Base-by-base conservation (phyloP, 2,797 vertebrate genomes). In the Pipistrellus kuhlii region DNA sequence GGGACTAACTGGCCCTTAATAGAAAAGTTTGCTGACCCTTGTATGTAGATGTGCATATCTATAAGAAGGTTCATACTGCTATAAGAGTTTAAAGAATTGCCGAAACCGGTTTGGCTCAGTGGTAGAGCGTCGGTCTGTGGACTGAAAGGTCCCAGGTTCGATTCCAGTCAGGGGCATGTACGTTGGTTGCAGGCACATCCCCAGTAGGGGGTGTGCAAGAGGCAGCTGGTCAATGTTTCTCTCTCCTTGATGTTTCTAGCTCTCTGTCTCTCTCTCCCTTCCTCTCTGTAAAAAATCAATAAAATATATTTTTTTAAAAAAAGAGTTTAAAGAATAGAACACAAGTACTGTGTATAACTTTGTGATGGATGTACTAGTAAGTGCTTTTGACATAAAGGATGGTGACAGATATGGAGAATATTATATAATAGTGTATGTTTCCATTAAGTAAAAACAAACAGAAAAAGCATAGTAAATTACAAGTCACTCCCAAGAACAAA, bases 1-100 rank as follows among this genome's bases (percentile, higher is more conserved):
- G 14, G 64, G 72, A 6, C 64, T n/a, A 0, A 41, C 4, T 18
- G 32, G 10, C 44, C 2, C 6, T 32, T 4, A 2, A 6, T 6
- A 38, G 32, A 71, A 51, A 38, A 17, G 4, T 12, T n/a, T 46
- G 7, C 41, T 25, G 21, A 51, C 23, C 10, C 8, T 20, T 66
- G 3, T 46, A 21, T 25, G 35, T 18, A 41, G 7, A 53, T 8
- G n/a, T 3, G 12, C 3, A 3, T 5, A 14, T 13, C 44, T 30
- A 10, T 38, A 8, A 23, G 23, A 88, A 25, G 0, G 14, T 51
- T 57, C 41, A 41, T 8, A 8, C 4, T 27, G 62, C 5, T 14
- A 20, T 38, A 21, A 46, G 35, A 82, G 3, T 66, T 75, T 46
- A 20, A 11, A 88, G 69, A 57, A 41, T 8, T n/a, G n/a, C n/a